Base-by-base conservation (phyloP, 2,113 vertebrate genomes). In the Lichenostomus cassidix region DNA sequence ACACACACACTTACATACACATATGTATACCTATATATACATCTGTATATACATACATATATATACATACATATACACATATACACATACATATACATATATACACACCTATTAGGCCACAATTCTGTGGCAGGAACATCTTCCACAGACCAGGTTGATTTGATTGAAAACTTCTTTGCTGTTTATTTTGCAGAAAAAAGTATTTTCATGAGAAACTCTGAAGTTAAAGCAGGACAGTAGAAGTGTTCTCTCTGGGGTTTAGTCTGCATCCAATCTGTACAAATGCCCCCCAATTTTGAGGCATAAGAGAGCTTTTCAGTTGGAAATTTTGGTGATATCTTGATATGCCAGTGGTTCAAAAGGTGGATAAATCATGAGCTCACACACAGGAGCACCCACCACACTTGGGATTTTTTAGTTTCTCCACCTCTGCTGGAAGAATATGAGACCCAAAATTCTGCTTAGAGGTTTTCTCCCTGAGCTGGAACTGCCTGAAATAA, bases 31-130 rank as follows among this genome's bases (percentile, higher is more conserved):
- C 46, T 8, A 22, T 4, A 29, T 12, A 31, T 7, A 27, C 5
- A 55, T 2, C 46, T 8, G 18, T 4, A 29, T 12, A 31, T 7
- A 27, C 5, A 55, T 2, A 20, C 37, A 7, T 1, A 25, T 47
- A 6, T 47, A 47, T 0, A 37, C 2, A 35, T 1, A 47, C 5
- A 47, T 5, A 50, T 15, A 31, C 9, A 18, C 4, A 22, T 29
- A 17, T 7, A n/a, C 7, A 27, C 5, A 55, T 2, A 20, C 5
- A 47, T 5, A 50, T 15, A 31, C 9, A 18, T 3, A 22, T 29
- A 17, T 7, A n/a, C 7, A 27, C 6, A 50, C 10, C 15, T 78
- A 63, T 81, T 37, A 56, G 31, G 7, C 24, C 29, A 29, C 23
- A 50, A 1, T 83, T 90, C 19, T 27, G 20, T 25, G 22, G 15